These are phyloP conservation scores for Apis florea DNA, from an alignment of 1,140 invertebrate species.

Conservation along the genomic window DNA sequence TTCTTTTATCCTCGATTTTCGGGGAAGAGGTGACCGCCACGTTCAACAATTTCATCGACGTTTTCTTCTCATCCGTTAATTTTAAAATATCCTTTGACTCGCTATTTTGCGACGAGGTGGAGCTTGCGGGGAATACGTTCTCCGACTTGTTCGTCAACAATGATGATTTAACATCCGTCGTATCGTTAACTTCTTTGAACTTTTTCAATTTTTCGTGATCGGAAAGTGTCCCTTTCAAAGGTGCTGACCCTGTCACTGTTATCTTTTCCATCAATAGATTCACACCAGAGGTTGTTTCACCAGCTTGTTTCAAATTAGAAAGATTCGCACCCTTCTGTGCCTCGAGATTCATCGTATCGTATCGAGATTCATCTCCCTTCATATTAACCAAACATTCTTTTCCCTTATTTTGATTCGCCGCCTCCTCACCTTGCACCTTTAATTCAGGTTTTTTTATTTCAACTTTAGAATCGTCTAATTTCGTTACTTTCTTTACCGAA, in stretches of 20 bases:
- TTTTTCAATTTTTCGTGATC: not conserved
- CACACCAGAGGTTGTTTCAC: too few species aligned
- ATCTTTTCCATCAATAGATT: not conserved
- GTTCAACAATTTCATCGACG: not conserved
- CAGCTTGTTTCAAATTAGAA: not conserved
- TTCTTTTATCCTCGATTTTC: not conserved
- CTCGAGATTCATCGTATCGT: too few species aligned
- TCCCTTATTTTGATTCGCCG: not conserved
- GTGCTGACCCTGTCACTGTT: not conserved
- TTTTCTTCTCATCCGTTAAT: not conserved
- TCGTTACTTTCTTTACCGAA: not conserved
- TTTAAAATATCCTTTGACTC: not conserved
- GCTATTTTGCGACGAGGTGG: not conserved
- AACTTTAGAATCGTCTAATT: fast-evolving
- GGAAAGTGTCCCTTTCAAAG: not conserved
- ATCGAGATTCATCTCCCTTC: not conserved
- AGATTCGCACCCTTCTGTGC: too few species aligned
- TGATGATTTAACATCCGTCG: not conserved
- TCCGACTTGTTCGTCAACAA: not conserved
- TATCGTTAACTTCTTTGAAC: not conserved
- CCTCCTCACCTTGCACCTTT: not conserved
- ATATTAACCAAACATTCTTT: not conserved
- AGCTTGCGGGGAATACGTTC: too few species aligned
- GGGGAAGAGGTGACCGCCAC: not conserved
- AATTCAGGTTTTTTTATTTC: not conserved